phyloP scores from a whole-genome alignment of 2,888 invertebrate species.

The Eristalis pertinax region DNA sequence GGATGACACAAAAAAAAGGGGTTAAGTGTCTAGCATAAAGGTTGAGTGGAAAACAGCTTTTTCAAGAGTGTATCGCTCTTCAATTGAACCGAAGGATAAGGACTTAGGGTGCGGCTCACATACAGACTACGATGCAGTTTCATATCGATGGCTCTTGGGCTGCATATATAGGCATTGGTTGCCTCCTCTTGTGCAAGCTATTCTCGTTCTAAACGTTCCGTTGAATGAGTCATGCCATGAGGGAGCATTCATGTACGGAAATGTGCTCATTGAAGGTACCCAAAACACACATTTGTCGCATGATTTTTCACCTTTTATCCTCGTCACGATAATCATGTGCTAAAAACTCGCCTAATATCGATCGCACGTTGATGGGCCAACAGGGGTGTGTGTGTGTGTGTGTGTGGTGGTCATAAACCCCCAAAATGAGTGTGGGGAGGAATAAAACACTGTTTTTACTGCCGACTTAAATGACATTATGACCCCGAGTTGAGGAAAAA shows the following conservation, averaged over 20 bases:
- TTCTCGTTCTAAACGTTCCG: neutral
- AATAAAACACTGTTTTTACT: neutral
- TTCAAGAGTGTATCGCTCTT: conserved; percentile 50
- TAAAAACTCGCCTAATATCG: neutral
- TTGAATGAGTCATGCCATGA: neutral
- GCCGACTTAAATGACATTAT: neutral
- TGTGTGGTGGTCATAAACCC: neutral
- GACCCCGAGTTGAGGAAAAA: neutral
- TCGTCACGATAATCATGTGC: neutral
- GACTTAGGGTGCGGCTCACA: neutral
- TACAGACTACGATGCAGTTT: neutral
- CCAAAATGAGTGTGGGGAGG: neutral
- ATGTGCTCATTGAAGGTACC: neutral
- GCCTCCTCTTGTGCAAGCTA: neutral
- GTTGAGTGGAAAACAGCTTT: conserved; percentile 68
- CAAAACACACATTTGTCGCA: neutral
- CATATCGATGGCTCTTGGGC: neutral
- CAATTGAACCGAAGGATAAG: conserved; percentile 66
- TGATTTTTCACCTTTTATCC: neutral
- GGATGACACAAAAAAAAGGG: conserved; percentile 43
- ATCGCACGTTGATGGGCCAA: neutral
- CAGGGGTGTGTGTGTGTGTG: no score
- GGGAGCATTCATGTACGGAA: neutral
- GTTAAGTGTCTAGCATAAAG: conserved; percentile 67
- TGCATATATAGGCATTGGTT: neutral